Evolutionary conservation across 2,113 vertebrate species (phyloP).

Genomic region (Phyllopteryx taeniolatus): DNA sequence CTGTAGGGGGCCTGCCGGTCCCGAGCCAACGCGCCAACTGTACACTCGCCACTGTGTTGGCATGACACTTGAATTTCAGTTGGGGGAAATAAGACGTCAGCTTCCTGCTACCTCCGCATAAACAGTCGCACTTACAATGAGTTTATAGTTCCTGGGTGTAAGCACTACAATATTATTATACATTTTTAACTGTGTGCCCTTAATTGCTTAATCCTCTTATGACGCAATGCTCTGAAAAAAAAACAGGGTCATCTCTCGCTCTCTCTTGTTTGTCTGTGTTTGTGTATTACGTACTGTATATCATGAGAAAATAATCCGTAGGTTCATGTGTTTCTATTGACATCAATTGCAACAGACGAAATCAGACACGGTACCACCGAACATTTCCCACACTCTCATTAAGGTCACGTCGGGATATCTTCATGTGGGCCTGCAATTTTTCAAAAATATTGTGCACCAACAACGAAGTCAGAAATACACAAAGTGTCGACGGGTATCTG

Average conservation of each 20-base stretch:
- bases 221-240: conserved; percentile 22
- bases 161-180: conserved; percentile 40
- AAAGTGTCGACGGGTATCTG: background rate
- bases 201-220: conserved; percentile 66
- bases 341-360: conserved; percentile 1
- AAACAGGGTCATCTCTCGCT: conserved; percentile 45
- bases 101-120: background rate
- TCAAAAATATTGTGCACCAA: background rate
- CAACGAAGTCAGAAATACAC: background rate
- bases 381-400: conserved; percentile 9
- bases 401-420: background rate
- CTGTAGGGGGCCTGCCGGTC: conserved; percentile 39
- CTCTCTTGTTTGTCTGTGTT: conserved; percentile 4
- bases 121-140: background rate
- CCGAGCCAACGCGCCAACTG: conserved; percentile 34
- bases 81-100: conserved; percentile 13
- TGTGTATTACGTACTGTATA: conserved; percentile 17
- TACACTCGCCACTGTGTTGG: conserved; percentile 30
- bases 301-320: conserved; percentile 23
- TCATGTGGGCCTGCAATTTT: background rate
- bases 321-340: conserved; percentile 8
- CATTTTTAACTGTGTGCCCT: conserved; percentile 51
- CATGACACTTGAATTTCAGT: conserved; percentile 38
- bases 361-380: conserved; percentile 7
- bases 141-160: conserved; percentile 39